Evolutionary conservation across 2,113 vertebrate genomes (phyloP).

Genomic region (Sceloporus undulatus): DNA sequence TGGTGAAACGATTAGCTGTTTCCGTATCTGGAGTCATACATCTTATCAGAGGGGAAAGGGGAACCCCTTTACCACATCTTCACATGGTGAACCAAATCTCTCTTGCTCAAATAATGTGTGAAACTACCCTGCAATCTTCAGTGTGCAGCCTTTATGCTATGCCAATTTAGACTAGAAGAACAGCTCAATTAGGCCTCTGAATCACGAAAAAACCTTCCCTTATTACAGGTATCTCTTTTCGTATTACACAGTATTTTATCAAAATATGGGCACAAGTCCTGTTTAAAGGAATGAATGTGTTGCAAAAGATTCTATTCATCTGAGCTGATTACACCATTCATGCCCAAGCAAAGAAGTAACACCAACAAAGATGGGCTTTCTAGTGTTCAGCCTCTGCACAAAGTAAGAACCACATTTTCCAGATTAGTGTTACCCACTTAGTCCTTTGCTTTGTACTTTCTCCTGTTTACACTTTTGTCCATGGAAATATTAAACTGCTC

Average conservation of each 20-base stretch:
- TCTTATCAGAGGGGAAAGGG: neutral
- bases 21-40: neutral
- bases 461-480: conserved; percentile 34
- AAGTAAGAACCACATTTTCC: neutral
- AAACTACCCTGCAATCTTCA: neutral
- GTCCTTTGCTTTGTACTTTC: conserved; percentile 18
- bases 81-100: neutral
- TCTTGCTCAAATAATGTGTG: neutral
- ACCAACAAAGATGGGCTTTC: neutral
- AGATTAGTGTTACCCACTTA: neutral
- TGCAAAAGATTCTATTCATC: neutral
- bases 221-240: neutral
- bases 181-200: neutral
- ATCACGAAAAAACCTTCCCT: neutral
- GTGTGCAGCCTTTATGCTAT: neutral
- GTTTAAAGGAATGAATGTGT: neutral
- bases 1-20: neutral
- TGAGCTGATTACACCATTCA: neutral
- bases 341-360: neutral
- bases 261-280: neutral
- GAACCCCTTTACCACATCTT: neutral
- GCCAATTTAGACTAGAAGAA: conserved; percentile 9
- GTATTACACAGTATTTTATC: neutral
- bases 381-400: neutral
- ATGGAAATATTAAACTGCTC: conserved; percentile 33